Base-by-base conservation (phyloP, 2,888 invertebrate genomes). In the Timema cristinae region DNA sequence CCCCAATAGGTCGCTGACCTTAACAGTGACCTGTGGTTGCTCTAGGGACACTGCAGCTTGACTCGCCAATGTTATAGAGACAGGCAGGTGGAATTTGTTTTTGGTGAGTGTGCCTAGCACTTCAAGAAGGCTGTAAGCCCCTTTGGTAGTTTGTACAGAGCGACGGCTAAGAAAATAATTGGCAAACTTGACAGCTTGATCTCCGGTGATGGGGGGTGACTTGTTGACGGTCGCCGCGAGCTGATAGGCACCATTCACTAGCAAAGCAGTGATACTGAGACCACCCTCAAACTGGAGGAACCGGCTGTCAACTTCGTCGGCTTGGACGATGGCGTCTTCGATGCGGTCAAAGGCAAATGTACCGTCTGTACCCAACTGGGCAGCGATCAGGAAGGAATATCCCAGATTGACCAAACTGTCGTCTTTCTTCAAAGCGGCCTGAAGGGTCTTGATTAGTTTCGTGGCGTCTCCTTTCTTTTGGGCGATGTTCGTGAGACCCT, bases 211-310 rank as follows among this genome's bases (percentile, higher is more conserved):
- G 0, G 93, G 91, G 56, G 90, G 87, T 32, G 89, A 85, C 78
- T 89, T 89, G 72, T 88, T 88, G 49, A 86, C 82, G n/a, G 85
- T 82, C 69, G 86, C 85, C 11, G 90, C 86, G 9, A 92, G 82
- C 77, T 86, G 86, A 77, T 87, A 87, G 13, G 88, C 85, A 72
- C 89, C 89, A 78, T 87, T 88, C 11, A 90, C 81, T 9, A 90
- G 83, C 47, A 87, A 81, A 72, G 89, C 87, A 84, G 94, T 94
- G 66, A 91, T 89, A 4, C 92, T 91, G 69, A 96, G 85, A 9
- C 95, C 95, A 50, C 95, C 94, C 82, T 98, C 98, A 82, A 96
- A 98, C 84, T 97, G 93, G 74, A 95, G 84, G 78, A 92, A 90
- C 78, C 89, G 89, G 11, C 93, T 91, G 83, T 97, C 94, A 6